Conservation (phyloP, 2,888 invertebrate species). For the Sycophila texana region DNA sequence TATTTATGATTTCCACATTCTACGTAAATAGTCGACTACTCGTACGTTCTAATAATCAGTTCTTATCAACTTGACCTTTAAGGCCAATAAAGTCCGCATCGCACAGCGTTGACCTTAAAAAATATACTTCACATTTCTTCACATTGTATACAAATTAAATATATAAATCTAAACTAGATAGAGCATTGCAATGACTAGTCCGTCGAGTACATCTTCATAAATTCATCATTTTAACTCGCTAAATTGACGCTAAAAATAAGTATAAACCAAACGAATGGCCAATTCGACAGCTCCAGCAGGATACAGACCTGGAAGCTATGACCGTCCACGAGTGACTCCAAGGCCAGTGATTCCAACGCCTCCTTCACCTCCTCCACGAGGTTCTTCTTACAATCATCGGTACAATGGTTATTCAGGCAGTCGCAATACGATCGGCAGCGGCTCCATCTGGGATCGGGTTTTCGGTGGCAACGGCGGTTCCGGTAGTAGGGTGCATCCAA, state of each 20-base stretch:
- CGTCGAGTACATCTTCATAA: too few relatives aligned
- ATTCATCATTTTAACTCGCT: too few relatives aligned
- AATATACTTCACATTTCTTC: neutral
- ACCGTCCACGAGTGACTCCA: slow-evolving; percentile 54
- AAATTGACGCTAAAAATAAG: slow-evolving; percentile 28
- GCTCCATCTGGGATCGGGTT: slow-evolving; percentile 65
- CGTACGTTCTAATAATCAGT: slow-evolving; percentile 12
- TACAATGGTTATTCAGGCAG: slow-evolving; percentile 60
- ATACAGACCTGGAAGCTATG: slow-evolving; percentile 56
- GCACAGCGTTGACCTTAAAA: slow-evolving; percentile 39
- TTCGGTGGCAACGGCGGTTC: slow-evolving; percentile 59
- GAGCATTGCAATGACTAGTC: too few relatives aligned
- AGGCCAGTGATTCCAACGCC: slow-evolving; percentile 63
- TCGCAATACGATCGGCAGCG: slow-evolving; percentile 65
- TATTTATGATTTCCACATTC: neutral
- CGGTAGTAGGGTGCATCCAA: slow-evolving; percentile 46
- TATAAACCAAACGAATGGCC: slow-evolving; percentile 28
- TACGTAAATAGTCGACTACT: neutral
- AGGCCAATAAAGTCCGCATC: slow-evolving; percentile 30
- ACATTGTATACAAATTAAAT: too few relatives aligned
- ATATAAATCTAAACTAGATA: too few relatives aligned
- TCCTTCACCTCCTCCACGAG: slow-evolving; percentile 69
- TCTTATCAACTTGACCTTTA: slow-evolving; percentile 49
- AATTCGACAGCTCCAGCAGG: slow-evolving; percentile 63
- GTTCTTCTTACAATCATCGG: slow-evolving; percentile 63